phyloP scores from a whole-genome alignment of 2,113 vertebrate genomes.

The Sclerurus mexicanus region DNA sequence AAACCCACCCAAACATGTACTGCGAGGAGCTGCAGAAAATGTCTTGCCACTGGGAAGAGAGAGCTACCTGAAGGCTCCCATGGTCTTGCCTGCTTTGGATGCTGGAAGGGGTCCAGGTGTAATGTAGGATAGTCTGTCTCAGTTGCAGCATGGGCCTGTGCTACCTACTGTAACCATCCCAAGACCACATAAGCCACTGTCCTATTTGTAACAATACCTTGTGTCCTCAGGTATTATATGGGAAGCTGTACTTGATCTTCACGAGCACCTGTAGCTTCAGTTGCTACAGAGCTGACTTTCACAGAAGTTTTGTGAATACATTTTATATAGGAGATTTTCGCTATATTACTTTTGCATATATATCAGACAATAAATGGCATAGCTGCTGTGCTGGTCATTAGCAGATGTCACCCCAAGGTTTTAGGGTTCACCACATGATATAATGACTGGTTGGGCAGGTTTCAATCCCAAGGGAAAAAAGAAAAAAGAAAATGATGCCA shows the following conservation, averaged over 20 bases:
- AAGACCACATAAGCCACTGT: neutral
- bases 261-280: neutral
- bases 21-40: neutral
- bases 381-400: neutral
- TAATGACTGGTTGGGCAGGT: neutral
- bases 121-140: neutral
- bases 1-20: neutral
- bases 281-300: neutral
- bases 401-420: neutral
- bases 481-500: neutral
- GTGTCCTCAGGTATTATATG: neutral
- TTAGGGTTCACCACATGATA: neutral
- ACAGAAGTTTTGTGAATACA: neutral
- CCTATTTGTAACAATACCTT: neutral
- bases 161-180: neutral
- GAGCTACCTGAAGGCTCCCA: neutral
- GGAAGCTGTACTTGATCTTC: neutral
- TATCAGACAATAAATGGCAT: neutral
- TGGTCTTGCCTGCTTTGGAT: accelerated
- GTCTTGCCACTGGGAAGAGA: neutral
- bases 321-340: neutral
- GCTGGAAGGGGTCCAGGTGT: neutral
- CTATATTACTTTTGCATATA: neutral
- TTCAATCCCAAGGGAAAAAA: neutral
- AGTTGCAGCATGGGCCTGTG: neutral